phyloP scores from a whole-genome alignment of 2,888 invertebrate genomes.

The Xestia ashworthii region DNA sequence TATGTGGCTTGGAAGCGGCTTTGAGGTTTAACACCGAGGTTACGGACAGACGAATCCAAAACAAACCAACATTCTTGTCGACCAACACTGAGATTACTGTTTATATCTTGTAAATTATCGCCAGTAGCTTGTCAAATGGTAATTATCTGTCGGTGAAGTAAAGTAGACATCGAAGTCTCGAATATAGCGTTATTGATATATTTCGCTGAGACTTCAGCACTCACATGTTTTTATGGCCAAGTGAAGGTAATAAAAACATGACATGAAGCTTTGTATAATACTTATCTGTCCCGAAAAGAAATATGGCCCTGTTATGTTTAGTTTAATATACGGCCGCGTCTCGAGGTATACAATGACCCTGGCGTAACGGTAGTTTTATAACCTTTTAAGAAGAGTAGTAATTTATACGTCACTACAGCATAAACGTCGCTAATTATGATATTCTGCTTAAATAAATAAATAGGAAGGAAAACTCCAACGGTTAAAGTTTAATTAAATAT shows the following conservation, averaged over 20 bases:
- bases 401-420: neutral
- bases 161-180: slow-evolving; percentile 1
- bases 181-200: slow-evolving; percentile 21
- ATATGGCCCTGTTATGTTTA: slow-evolving; percentile 21
- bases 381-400: neutral
- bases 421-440: neutral
- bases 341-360: slow-evolving; percentile 6
- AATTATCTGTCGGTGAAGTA: neutral
- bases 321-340: slow-evolving; percentile 28
- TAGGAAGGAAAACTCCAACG: neutral
- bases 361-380: neutral
- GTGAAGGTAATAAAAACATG: slow-evolving; percentile 8
- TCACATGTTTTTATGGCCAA: slow-evolving; percentile 30
- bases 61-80: slow-evolving; percentile 5
- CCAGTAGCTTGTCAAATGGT: neutral
- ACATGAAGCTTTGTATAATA: slow-evolving; percentile 8
- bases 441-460: neutral
- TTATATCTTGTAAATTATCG: slow-evolving; percentile 7
- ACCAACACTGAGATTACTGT: slow-evolving; percentile 2
- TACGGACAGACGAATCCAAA: slow-evolving; percentile 4
- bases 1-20: neutral
- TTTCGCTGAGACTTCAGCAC: slow-evolving; percentile 6
- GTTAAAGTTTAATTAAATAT: neutral
- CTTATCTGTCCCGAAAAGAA: slow-evolving; percentile 26
- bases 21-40: neutral